phyloP scores from a whole-genome alignment of 2,113 vertebrate genomes.

The Tiliqua scincoides region DNA sequence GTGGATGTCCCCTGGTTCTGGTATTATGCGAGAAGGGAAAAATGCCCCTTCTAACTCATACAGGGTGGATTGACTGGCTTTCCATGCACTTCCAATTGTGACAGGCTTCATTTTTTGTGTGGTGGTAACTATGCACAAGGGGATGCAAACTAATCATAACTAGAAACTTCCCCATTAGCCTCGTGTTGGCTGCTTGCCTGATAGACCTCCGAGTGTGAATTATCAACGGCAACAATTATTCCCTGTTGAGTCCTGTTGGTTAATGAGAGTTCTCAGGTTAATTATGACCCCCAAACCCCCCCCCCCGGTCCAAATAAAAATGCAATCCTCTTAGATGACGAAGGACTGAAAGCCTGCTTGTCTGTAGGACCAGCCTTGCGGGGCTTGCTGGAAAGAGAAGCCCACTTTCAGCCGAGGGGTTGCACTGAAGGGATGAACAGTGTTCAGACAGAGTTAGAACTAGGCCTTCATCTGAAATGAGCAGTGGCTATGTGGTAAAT shows the following conservation, averaged over 20 bases:
- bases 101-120: constrained; percentile 6
- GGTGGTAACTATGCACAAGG: constrained; percentile 10
- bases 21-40: neutral
- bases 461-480: neutral
- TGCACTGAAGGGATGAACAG: neutral
- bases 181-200: constrained; percentile 15
- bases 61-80: neutral
- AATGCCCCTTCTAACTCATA: neutral
- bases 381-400: neutral
- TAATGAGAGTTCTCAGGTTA: constrained; percentile 41
- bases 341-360: neutral
- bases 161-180: constrained; percentile 6
- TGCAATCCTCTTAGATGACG: neutral
- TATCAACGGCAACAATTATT: constrained; percentile 34
- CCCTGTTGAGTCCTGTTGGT: constrained; percentile 29
- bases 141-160: constrained; percentile 41
- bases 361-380: neutral
- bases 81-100: neutral
- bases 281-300: neutral
- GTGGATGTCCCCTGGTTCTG: no score
- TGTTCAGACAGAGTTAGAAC: neutral
- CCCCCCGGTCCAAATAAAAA: neutral
- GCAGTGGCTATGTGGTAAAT: neutral
- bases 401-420: neutral
- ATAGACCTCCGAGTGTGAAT: constrained; percentile 18